Evolutionary conservation across 2,113 vertebrate species (phyloP).

Genomic region (Eleginops maclovinus): DNA sequence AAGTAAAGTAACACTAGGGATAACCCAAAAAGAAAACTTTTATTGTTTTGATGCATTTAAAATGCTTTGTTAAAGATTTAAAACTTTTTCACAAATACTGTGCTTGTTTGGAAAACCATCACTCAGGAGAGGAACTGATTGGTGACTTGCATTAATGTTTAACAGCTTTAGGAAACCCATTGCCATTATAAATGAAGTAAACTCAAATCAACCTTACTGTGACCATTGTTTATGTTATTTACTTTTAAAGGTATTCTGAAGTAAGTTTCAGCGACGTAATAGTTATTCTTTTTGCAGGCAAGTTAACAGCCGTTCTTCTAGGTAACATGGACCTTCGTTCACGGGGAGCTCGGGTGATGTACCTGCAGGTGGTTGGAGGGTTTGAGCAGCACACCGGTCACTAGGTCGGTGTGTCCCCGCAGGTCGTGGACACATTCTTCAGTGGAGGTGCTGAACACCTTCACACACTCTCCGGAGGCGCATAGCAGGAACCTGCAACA

Average conservation of each 20-base stretch:
- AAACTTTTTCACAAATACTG: background rate
- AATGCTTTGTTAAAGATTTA: background rate
- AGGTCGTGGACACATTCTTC: conserved; percentile 90
- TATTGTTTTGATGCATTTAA: background rate
- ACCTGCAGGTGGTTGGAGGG: conserved; percentile 94
- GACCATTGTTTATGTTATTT: no score
- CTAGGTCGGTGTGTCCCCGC: conserved; percentile 88
- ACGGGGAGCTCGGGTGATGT: background rate
- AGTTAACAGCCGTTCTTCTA: background rate
- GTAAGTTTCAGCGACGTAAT: no score
- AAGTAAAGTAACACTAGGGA: no score
- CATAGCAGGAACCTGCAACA: conserved; percentile 89
- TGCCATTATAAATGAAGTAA: background rate
- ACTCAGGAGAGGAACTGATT: background rate
- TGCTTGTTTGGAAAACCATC: background rate
- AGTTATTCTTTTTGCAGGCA: no score
- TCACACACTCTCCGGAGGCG: conserved; percentile 89
- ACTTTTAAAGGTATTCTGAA: no score
- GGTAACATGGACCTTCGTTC: background rate
- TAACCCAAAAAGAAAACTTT: background rate
- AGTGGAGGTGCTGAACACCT: conserved; percentile 91
- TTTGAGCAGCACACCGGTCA: conserved; percentile 89
- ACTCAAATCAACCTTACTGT: background rate
- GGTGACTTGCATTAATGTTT: background rate
- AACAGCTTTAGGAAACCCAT: background rate